phyloP scores from a whole-genome alignment of 2,797 vertebrate genomes.

The Champsocephalus esox region DNA sequence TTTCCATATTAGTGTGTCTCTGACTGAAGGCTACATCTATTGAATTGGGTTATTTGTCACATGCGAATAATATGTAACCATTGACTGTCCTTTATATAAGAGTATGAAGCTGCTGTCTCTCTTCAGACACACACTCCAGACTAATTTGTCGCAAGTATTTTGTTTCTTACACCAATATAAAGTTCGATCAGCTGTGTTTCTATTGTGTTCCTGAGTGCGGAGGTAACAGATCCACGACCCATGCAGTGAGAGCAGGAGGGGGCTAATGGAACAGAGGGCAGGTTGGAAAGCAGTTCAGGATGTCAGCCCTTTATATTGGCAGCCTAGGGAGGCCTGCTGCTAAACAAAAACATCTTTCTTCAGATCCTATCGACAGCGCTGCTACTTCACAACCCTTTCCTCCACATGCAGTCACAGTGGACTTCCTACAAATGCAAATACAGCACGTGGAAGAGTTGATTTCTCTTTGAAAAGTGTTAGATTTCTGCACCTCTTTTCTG shows the following conservation, averaged over 20 bases:
- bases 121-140: too few relatives aligned
- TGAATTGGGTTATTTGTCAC: too few relatives aligned
- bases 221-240: too few relatives aligned
- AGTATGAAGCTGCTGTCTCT: too few relatives aligned
- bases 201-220: too few relatives aligned
- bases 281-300: conserved; percentile 10
- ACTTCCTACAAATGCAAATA: conserved; percentile 7
- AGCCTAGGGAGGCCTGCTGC: neutral
- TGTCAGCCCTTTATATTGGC: neutral
- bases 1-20: too few relatives aligned
- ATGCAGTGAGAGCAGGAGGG: neutral
- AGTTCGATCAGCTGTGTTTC: too few relatives aligned
- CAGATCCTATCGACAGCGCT: neutral
- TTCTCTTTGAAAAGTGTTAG: conserved; percentile 2
- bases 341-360: neutral
- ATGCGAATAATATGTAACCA: too few relatives aligned
- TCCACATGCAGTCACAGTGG: neutral
- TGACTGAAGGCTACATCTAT: too few relatives aligned
- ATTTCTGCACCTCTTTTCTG: conserved; percentile 22
- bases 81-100: too few relatives aligned
- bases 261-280: neutral
- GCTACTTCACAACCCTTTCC: neutral
- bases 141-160: too few relatives aligned
- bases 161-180: too few relatives aligned
- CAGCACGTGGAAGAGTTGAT: conserved; percentile 6